Evolutionary conservation across 2,888 invertebrate genomes (phyloP).

Genomic region (Andrena camellia): DNA sequence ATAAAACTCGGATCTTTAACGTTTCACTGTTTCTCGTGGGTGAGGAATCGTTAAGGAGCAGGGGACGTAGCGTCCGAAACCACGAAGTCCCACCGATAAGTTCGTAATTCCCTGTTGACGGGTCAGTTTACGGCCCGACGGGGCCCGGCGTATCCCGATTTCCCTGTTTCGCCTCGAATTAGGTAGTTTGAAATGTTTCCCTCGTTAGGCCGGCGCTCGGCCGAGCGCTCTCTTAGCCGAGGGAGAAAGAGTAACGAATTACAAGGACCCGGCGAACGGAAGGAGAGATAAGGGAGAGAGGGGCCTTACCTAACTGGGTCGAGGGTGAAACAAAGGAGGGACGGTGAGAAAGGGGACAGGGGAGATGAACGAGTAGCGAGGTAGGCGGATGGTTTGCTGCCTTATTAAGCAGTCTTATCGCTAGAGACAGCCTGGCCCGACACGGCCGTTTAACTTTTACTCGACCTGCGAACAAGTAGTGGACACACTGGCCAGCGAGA

Average conservation of each 20-base stretch:
- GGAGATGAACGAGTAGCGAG: constrained; percentile 62
- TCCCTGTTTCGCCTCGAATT: constrained; percentile 49
- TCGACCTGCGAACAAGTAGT: constrained; percentile 73
- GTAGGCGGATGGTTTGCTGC: constrained; percentile 67
- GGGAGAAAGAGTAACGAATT: constrained; percentile 49
- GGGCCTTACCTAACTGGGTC: constrained; percentile 66
- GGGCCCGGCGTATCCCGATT: constrained; percentile 35
- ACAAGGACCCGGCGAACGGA: constrained; percentile 48
- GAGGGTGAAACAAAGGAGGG: constrained; percentile 65
- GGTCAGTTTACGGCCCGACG: constrained; percentile 39
- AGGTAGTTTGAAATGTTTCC: constrained; percentile 62
- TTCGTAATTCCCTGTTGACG: constrained; percentile 32
- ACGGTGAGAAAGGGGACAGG: constrained; percentile 34
- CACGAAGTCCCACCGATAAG: neutral
- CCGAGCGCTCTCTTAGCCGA: constrained; percentile 18
- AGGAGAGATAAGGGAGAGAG: constrained; percentile 60
- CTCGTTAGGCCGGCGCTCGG: constrained; percentile 53
- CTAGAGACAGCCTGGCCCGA: constrained; percentile 64
- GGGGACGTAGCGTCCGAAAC: neutral
- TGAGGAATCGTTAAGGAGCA: neutral
- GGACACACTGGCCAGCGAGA: constrained; percentile 69
- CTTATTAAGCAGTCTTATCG: constrained; percentile 78
- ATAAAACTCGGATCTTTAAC: neutral
- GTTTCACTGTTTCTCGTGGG: neutral
- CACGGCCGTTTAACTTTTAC: constrained; percentile 78